phyloP scores from a whole-genome alignment of 2,797 vertebrate species.

The Eurystomus glaucurus region DNA sequence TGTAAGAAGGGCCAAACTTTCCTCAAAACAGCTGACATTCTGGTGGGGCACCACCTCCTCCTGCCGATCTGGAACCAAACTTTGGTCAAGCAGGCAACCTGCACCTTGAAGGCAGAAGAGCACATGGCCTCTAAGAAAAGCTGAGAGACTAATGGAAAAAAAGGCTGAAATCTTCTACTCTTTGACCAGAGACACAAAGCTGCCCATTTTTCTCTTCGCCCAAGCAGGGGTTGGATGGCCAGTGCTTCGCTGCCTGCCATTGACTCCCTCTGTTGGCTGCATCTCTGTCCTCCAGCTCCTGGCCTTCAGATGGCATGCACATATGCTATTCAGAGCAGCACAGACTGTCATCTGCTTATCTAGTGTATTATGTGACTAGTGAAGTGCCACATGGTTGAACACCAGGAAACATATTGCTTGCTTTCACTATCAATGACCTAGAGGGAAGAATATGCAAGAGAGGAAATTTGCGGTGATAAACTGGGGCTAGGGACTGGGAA shows the following conservation, averaged over 20 bases:
- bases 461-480: slow-evolving; percentile 73
- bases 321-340: slow-evolving; percentile 72
- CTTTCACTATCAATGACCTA: slow-evolving; percentile 75
- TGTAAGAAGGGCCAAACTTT: neutral
- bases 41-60: neutral
- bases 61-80: neutral
- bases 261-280: slow-evolving; percentile 61
- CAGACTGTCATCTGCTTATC: slow-evolving; percentile 76
- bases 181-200: neutral
- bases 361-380: slow-evolving; percentile 70
- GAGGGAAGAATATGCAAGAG: slow-evolving; percentile 74
- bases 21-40: neutral
- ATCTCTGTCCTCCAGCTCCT: neutral
- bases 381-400: slow-evolving; percentile 78
- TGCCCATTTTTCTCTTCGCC: neutral
- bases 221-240: neutral
- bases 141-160: neutral
- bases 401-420: slow-evolving; percentile 78
- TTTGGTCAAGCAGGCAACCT: neutral
- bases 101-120: neutral
- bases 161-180: neutral
- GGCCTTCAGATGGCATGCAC: slow-evolving; percentile 68
- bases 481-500: slow-evolving; percentile 20
- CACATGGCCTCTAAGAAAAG: neutral
- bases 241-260: slow-evolving; percentile 35